These are phyloP conservation scores for Indicator maculatus DNA, from an alignment of 2,113 vertebrate species.

Conservation along the genomic window DNA sequence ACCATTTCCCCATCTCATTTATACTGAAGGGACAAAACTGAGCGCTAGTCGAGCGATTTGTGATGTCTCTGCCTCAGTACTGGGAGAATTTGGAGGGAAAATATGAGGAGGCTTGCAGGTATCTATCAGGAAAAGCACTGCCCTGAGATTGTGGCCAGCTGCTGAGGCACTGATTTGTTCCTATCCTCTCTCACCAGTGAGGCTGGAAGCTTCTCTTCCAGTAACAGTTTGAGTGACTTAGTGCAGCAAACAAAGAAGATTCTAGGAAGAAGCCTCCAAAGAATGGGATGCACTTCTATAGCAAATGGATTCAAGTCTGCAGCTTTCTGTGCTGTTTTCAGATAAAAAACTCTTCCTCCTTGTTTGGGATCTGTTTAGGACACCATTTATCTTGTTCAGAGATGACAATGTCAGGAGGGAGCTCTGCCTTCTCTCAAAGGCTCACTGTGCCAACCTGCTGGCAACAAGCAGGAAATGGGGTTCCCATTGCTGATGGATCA, in stretches of 20 bases:
- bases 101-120: neutral
- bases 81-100: neutral
- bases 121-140: neutral
- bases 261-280: neutral
- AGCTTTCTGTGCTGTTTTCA: neutral
- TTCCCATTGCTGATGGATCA: neutral
- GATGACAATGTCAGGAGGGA: neutral
- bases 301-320: fast-evolving
- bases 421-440: neutral
- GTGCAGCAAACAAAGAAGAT: fast-evolving
- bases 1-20: conserved; percentile 7
- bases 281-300: neutral
- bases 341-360: neutral
- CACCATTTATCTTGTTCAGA: neutral
- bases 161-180: neutral
- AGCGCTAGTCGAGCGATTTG: fast-evolving
- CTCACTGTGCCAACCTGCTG: neutral
- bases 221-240: neutral
- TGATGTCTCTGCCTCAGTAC: neutral
- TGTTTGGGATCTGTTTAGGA: neutral
- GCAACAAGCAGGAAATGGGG: neutral
- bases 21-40: neutral
- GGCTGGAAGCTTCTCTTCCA: neutral
- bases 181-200: fast-evolving
- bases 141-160: neutral